A percentile compares a stretch with the other conserved stretches of the same genome.
phyloP scores from a whole-genome alignment of 2,113 vertebrate species.

The Paramormyrops kingsleyae region DNA sequence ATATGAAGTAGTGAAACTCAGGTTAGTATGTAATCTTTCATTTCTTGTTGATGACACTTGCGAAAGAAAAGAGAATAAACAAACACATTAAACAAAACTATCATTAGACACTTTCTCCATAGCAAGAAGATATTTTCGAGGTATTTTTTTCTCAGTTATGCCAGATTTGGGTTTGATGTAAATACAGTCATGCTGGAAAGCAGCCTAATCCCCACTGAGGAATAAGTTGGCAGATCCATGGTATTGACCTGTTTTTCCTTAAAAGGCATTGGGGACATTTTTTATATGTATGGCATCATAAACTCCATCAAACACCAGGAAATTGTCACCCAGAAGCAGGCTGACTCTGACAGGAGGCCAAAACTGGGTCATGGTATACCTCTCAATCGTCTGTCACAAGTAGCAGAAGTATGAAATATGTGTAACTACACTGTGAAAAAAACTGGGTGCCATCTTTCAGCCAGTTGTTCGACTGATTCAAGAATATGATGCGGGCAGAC shows the following conservation, averaged over 20 bases:
- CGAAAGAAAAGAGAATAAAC: background rate
- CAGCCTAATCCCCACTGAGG: too few relatives aligned
- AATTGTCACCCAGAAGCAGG: background rate
- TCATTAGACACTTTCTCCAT: background rate
- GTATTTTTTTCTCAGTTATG: background rate
- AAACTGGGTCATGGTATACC: background rate
- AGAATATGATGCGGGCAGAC: background rate
- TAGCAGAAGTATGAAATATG: background rate
- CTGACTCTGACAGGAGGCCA: background rate
- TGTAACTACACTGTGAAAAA: background rate
- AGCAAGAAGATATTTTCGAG: background rate
- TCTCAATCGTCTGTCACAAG: background rate
- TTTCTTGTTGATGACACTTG: background rate
- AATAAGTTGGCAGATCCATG: too few relatives aligned
- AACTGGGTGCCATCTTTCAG: background rate
- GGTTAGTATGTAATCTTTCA: too few relatives aligned
- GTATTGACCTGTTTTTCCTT: background rate
- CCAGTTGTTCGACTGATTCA: background rate
- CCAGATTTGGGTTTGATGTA: background rate
- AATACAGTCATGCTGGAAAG: too few relatives aligned
- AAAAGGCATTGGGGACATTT: background rate
- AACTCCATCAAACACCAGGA: background rate
- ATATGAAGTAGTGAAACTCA: too few relatives aligned
- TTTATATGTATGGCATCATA: background rate
- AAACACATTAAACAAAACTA: background rate